A percentile compares a stretch with the other conserved stretches of the same genome.
Evolutionary conservation across 2,888 invertebrate species (phyloP).

Genomic region (Anthrax anthrax): DNA sequence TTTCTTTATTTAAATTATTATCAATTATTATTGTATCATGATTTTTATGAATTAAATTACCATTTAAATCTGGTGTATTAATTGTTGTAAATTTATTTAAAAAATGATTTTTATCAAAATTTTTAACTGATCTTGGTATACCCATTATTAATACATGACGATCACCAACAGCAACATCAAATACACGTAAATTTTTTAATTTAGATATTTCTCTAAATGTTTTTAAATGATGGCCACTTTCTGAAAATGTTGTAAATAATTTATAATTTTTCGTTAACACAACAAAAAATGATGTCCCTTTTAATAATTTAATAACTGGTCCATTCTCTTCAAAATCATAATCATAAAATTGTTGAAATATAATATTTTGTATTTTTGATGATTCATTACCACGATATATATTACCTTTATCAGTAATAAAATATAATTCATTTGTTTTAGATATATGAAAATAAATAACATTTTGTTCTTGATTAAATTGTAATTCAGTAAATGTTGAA

Average conservation of each 20-base stretch:
- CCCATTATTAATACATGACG: slow-evolving; percentile 31
- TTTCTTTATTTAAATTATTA: neutral
- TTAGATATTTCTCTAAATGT: slow-evolving; percentile 34
- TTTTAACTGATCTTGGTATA: slow-evolving; percentile 21
- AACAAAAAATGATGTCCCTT: slow-evolving; percentile 29
- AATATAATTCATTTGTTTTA: slow-evolving; percentile 29
- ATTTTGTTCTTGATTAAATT: slow-evolving; percentile 24
- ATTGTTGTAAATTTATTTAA: neutral
- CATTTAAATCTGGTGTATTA: neutral
- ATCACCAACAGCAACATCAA: slow-evolving; percentile 30
- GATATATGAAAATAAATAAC: slow-evolving; percentile 31
- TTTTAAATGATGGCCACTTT: slow-evolving; percentile 32
- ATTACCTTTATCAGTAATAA: slow-evolving; percentile 28
- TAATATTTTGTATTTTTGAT: slow-evolving; percentile 25
- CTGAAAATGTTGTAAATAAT: slow-evolving; percentile 33
- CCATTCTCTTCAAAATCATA: slow-evolving; percentile 33
- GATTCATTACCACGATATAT: slow-evolving; percentile 31
- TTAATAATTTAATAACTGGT: slow-evolving; percentile 28
- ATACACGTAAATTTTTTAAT: slow-evolving; percentile 27
- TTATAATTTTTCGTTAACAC: slow-evolving; percentile 30
- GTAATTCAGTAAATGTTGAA: slow-evolving; percentile 27
- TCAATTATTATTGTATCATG: neutral
- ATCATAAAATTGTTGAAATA: slow-evolving; percentile 32
- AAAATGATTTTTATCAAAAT: slow-evolving; percentile 4
- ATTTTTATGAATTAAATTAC: neutral